A percentile compares a stretch with the other conserved stretches of the same genome.
Evolutionary conservation across 2,888 invertebrate genomes (phyloP).

Genomic region (Erebia aethiops): DNA sequence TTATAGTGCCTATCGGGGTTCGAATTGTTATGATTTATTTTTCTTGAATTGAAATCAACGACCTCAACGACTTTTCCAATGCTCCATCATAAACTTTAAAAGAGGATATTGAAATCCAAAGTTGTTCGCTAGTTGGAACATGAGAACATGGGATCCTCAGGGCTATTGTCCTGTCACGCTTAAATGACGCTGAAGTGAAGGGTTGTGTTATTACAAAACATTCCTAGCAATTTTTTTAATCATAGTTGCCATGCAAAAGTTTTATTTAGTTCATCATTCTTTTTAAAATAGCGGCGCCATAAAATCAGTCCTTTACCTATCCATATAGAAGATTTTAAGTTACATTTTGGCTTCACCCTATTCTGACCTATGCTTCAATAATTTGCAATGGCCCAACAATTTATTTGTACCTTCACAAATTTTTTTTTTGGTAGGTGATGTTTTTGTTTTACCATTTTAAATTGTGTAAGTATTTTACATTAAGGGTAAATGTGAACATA

Average conservation of each 20-base stretch:
- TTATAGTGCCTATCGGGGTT: slow-evolving; percentile 16
- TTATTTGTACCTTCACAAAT: background rate
- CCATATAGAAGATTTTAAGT: background rate
- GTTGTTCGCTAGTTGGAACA: background rate
- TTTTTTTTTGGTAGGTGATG: no score
- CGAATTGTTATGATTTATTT: background rate
- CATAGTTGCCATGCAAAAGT: slow-evolving; percentile 9
- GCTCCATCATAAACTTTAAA: background rate
- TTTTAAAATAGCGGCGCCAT: background rate
- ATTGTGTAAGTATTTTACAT: background rate
- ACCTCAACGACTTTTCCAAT: background rate
- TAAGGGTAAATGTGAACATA: background rate
- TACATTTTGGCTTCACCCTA: no score
- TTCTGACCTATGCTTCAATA: background rate
- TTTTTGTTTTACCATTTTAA: background rate
- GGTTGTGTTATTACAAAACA: slow-evolving; percentile 13
- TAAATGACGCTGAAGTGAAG: slow-evolving; percentile 13
- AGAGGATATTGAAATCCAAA: background rate
- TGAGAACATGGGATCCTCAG: background rate
- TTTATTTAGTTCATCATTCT: background rate
- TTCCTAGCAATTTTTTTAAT: background rate
- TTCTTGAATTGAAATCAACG: background rate
- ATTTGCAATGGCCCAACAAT: background rate
- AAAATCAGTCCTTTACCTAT: background rate
- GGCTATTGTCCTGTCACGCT: slow-evolving; percentile 21